These are phyloP conservation scores for Dasyurus viverrinus DNA, from an alignment of 2,113 vertebrate species.

Conservation along the genomic window DNA sequence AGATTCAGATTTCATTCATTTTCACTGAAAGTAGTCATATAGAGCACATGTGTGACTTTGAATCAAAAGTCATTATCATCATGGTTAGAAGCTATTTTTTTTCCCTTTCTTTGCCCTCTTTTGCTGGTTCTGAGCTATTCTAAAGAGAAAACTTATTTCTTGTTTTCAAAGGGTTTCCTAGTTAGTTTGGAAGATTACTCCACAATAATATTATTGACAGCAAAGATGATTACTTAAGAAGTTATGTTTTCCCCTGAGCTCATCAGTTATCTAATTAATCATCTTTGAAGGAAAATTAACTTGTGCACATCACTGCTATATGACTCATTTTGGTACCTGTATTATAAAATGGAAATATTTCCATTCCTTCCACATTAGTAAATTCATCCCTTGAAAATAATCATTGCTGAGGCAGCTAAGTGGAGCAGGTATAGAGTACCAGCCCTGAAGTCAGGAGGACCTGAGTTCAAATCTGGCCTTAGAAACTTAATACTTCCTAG, in stretches of 20 bases:
- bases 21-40: constrained; percentile 19
- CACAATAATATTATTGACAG: background rate
- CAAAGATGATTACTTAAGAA: background rate
- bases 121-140: background rate
- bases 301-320: constrained; percentile 72
- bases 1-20: background rate
- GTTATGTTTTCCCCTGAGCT: background rate
- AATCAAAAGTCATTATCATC: background rate
- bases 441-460: too few relatives aligned
- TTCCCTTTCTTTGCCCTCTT: constrained; percentile 1
- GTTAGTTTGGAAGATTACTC: background rate
- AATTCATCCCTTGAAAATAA: constrained; percentile 56
- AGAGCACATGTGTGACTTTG: background rate
- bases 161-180: constrained; percentile 13
- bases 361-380: constrained; percentile 72
- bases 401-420: too few relatives aligned
- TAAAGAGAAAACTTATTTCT: background rate
- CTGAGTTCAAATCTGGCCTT: too few relatives aligned
- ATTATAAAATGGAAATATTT: constrained; percentile 67
- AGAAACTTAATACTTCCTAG: too few relatives aligned
- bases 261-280: background rate
- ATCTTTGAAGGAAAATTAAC: background rate
- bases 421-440: too few relatives aligned
- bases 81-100: too few relatives aligned
- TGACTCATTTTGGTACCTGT: constrained; percentile 67